Conservation (phyloP, 2,113 vertebrate genomes). For the Pogonocichla stellata region DNA sequence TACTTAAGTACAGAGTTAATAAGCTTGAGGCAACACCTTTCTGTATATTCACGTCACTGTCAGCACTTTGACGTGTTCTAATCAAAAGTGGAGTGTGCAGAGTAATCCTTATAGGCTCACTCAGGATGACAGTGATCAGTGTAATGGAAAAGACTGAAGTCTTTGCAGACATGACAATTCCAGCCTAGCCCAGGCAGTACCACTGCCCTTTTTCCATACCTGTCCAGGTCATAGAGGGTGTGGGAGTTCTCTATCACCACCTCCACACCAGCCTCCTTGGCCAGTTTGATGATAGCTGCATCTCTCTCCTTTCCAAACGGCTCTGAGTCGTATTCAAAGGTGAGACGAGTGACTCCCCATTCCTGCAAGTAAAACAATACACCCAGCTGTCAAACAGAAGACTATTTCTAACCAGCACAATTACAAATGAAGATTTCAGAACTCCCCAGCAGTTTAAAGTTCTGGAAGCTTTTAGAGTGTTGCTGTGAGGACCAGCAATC, state of each 20-base stretch:
- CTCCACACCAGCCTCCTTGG: constrained; percentile 92
- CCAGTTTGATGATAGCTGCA: constrained; percentile 92
- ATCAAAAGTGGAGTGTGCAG: neutral
- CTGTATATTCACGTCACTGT: neutral
- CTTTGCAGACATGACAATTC: neutral
- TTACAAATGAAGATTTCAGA: neutral
- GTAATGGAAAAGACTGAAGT: neutral
- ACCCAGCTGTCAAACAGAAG: neutral
- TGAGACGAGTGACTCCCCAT: constrained; percentile 91
- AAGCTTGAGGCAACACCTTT: constrained; percentile 20
- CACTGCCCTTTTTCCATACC: constrained; percentile 70
- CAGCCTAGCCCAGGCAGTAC: neutral
- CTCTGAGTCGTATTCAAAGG: constrained; percentile 94
- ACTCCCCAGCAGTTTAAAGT: neutral
- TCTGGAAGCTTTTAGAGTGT: neutral
- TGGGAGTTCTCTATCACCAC: constrained; percentile 90
- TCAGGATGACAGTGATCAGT: neutral
- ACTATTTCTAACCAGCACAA: neutral
- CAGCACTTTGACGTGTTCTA: neutral
- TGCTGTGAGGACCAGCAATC: neutral
- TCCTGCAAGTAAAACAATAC: constrained; percentile 77
- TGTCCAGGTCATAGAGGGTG: constrained; percentile 93
- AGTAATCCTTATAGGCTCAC: constrained; percentile 22
- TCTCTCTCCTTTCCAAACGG: constrained; percentile 95
- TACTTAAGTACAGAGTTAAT: neutral